Evolutionary conservation across 1,140 invertebrate genomes (phyloP).

Genomic region (Pogonomyrmex barbatus): DNA sequence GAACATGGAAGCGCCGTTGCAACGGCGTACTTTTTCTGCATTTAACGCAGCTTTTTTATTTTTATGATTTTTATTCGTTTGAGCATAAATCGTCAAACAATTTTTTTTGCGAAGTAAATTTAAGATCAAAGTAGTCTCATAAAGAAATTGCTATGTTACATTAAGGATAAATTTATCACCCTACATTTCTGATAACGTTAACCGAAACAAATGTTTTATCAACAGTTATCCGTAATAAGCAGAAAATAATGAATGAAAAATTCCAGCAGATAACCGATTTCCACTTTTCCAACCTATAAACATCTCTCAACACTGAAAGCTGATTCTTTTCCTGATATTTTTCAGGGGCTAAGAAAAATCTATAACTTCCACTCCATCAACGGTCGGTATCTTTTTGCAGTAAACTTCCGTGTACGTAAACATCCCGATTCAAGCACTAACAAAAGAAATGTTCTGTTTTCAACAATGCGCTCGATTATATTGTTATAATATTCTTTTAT

Average conservation of each 20-base stretch:
- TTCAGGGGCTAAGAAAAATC: conserved; percentile 43
- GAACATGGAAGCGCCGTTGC: conserved; percentile 23
- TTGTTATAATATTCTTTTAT: conserved; percentile 18
- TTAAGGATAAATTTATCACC: background rate
- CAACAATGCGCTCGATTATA: background rate
- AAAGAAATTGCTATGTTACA: background rate
- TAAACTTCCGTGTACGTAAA: conserved; percentile 51
- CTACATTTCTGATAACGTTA: background rate
- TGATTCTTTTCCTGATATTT: conserved; percentile 44
- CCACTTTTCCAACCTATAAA: conserved; percentile 32
- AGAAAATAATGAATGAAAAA: conserved; percentile 4
- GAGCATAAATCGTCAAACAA: background rate
- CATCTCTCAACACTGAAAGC: conserved; percentile 50
- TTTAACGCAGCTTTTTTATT: conserved; percentile 47
- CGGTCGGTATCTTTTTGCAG: conserved; percentile 38
- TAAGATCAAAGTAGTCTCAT: background rate
- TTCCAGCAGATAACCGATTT: conserved; percentile 1
- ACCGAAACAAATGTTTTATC: background rate
- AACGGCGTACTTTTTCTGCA: conserved; percentile 24
- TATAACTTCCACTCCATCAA: conserved; percentile 8
- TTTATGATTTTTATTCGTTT: conserved; percentile 20
- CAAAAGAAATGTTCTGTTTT: conserved; percentile 46
- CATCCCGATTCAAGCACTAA: conserved; percentile 35
- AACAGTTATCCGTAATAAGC: conserved; percentile 25
- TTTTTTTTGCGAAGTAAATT: background rate